Evolutionary conservation across 2,888 invertebrate genomes (phyloP).

Genomic region (Oligia latruncula): DNA sequence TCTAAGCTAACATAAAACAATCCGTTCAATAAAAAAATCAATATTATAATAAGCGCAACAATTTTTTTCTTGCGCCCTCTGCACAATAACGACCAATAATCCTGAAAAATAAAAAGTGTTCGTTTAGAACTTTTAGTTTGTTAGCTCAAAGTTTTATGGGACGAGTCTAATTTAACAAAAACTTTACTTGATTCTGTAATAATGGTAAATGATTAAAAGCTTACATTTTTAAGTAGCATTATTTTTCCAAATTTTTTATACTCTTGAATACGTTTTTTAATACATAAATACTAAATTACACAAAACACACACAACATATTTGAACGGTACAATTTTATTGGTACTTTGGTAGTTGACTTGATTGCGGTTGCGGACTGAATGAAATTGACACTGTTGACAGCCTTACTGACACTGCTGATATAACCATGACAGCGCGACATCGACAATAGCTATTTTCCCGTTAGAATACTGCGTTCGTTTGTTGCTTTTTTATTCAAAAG

Average conservation of each 20-base stretch:
- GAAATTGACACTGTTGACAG: background rate
- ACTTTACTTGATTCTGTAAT: background rate
- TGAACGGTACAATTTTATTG: background rate
- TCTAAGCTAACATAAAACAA: slow-evolving; percentile 85
- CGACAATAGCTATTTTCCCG: background rate
- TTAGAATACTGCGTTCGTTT: background rate
- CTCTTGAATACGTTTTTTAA: slow-evolving; percentile 12
- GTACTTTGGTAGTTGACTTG: background rate
- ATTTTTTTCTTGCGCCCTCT: slow-evolving; percentile 86
- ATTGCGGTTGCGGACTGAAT: background rate
- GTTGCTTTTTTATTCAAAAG: background rate
- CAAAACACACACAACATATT: slow-evolving; percentile 14
- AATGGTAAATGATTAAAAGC: background rate
- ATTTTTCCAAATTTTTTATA: slow-evolving; percentile 14
- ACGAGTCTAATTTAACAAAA: background rate
- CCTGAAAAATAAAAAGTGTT: slow-evolving; percentile 72
- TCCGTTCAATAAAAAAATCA: slow-evolving; percentile 83
- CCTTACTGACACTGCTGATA: background rate
- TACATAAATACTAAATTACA: slow-evolving; percentile 25
- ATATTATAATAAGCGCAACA: slow-evolving; percentile 75
- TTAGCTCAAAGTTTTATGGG: background rate
- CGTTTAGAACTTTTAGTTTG: slow-evolving; percentile 18
- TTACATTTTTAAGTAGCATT: slow-evolving; percentile 65
- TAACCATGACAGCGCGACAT: background rate
- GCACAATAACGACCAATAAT: slow-evolving; percentile 81